Evolutionary conservation across 2,797 vertebrate species (phyloP).

Genomic region (Sebastes melanostomus): DNA sequence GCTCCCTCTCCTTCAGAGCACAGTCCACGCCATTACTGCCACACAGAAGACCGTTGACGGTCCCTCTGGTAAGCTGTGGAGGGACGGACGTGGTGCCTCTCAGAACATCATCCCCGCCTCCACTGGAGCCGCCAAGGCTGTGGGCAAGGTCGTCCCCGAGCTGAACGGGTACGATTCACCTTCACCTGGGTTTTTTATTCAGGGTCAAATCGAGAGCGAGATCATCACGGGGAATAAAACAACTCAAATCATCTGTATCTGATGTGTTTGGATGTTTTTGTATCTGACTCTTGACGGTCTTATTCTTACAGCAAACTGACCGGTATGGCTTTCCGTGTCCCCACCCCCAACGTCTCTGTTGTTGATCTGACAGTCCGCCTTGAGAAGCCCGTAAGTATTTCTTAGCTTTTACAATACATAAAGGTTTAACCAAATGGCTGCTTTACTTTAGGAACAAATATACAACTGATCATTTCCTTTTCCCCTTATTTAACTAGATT

Average conservation of each 20-base stretch:
- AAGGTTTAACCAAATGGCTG: neutral
- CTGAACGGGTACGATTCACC: constrained; percentile 84
- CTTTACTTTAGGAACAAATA: neutral
- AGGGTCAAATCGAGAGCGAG: neutral
- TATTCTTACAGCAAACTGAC: constrained; percentile 85
- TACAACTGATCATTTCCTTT: too few species aligned
- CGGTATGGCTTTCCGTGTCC: constrained; percentile 95
- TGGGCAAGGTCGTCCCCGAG: constrained; percentile 93
- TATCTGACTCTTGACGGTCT: neutral
- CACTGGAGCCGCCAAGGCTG: constrained; percentile 92
- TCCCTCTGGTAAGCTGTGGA: constrained; percentile 91
- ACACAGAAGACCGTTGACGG: constrained; percentile 95
- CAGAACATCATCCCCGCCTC: constrained; percentile 95
- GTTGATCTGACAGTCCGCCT: constrained; percentile 92
- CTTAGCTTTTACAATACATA: neutral
- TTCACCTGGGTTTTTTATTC: neutral
- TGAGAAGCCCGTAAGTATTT: constrained; percentile 87
- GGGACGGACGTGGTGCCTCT: constrained; percentile 89
- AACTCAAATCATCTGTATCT: too few species aligned
- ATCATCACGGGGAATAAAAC: neutral
- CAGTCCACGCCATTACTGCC: constrained; percentile 91
- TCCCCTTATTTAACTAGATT: neutral
- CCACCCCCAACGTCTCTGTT: constrained; percentile 91
- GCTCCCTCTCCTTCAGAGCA: constrained; percentile 79
- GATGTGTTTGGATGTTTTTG: too few species aligned